Evolutionary conservation across 2,888 invertebrate genomes (phyloP).

Genomic region (Elysia crispata): DNA sequence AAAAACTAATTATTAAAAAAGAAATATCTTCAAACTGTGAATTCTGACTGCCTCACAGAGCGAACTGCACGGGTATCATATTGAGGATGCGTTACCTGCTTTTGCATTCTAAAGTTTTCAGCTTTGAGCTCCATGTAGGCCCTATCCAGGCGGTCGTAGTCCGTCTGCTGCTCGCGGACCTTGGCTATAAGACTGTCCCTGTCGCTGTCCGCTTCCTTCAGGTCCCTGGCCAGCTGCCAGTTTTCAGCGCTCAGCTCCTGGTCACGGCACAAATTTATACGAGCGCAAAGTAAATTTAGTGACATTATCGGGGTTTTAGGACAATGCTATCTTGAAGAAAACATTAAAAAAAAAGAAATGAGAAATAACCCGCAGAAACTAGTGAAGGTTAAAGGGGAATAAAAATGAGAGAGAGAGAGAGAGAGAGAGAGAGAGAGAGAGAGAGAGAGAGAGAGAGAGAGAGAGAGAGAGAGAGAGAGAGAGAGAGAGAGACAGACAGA

Average conservation of each 20-base stretch:
- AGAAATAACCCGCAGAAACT: too few relatives aligned
- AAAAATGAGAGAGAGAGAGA: background rate
- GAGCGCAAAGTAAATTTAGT: background rate
- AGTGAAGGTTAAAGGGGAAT: too few relatives aligned
- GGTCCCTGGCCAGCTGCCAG: slow-evolving; percentile 51
- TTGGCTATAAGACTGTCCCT: slow-evolving; percentile 50
- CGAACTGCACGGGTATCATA: too few relatives aligned
- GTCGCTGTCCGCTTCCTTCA: slow-evolving; percentile 43
- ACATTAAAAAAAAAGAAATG: background rate
- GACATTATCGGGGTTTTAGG: background rate
- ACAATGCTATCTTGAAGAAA: background rate
- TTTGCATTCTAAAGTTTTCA: slow-evolving; percentile 40
- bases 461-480: slow-evolving; percentile 28
- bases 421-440: slow-evolving; percentile 35
- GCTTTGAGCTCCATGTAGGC: slow-evolving; percentile 53
- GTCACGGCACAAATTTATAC: background rate
- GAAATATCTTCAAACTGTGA: too few relatives aligned
- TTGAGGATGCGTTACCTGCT: too few relatives aligned
- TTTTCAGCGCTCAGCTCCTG: slow-evolving; percentile 45
- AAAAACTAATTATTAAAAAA: too few relatives aligned
- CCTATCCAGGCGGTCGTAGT: slow-evolving; percentile 48
- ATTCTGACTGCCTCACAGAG: too few relatives aligned
- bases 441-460: slow-evolving; percentile 33
- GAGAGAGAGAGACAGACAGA: slow-evolving; percentile 25
- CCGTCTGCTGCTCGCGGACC: slow-evolving; percentile 50